phyloP scores from a whole-genome alignment of 2,888 invertebrate genomes.

The Buathra laborator region DNA sequence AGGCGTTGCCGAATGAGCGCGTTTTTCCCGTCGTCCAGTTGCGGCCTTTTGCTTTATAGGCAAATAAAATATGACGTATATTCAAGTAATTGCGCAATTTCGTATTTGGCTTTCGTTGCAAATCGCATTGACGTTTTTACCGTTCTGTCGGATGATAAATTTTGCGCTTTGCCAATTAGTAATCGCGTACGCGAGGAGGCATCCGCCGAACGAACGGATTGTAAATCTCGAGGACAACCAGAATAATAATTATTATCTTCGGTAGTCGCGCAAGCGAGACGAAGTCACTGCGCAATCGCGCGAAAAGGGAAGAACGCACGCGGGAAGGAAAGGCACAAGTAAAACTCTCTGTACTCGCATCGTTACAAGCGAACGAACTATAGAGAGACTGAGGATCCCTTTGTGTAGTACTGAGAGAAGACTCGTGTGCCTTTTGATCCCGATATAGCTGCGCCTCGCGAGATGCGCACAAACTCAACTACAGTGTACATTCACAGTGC shows the following conservation, averaged over 20 bases:
- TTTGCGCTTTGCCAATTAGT: slow-evolving; percentile 63
- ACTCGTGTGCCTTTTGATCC: slow-evolving; percentile 68
- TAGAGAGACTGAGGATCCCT: slow-evolving; percentile 58
- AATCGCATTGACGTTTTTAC: slow-evolving; percentile 50
- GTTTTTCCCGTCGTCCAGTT: slow-evolving; percentile 12
- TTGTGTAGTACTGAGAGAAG: slow-evolving; percentile 52
- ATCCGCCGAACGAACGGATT: slow-evolving; percentile 46
- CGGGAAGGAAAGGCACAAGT: slow-evolving; percentile 23
- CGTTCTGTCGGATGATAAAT: slow-evolving; percentile 55
- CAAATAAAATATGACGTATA: slow-evolving; percentile 38
- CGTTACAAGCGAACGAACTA: slow-evolving; percentile 20
- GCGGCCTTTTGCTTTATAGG: slow-evolving; percentile 30
- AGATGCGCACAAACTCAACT: not conserved
- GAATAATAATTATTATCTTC: slow-evolving; percentile 64
- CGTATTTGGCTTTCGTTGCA: slow-evolving; percentile 28
- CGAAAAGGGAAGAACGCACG: too few species aligned
- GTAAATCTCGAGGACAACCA: slow-evolving; percentile 67
- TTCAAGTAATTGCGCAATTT: not conserved
- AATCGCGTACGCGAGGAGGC: slow-evolving; percentile 13
- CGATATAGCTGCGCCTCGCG: slow-evolving; percentile 58
- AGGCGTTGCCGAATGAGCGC: not conserved
- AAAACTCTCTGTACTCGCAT: slow-evolving; percentile 24
- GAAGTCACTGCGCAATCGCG: too few species aligned
- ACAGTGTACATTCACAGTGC: slow-evolving; percentile 7
- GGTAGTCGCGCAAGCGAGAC: slow-evolving; percentile 15